Evolutionary conservation across 2,113 vertebrate species (phyloP).

Genomic region (Zosterops japonicus): DNA sequence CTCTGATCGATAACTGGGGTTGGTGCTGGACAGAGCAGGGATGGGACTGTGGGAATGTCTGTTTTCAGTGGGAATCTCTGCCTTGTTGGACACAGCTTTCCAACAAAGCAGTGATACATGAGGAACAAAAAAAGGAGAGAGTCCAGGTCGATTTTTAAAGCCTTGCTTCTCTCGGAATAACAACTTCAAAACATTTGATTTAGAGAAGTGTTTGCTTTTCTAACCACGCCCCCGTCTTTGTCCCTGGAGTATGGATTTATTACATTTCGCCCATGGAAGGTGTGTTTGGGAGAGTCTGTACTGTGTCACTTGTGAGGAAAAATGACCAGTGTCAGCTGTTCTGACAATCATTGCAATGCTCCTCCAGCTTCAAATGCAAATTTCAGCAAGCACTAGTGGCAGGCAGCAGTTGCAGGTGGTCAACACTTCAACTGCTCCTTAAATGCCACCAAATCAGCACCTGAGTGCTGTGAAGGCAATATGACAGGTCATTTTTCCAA

Average conservation of each 20-base stretch:
- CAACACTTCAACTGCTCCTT: not conserved
- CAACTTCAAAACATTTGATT: not conserved
- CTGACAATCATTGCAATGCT: not conserved
- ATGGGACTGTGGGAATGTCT: not conserved
- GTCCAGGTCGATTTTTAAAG: not conserved
- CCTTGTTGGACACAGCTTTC: fast-evolving
- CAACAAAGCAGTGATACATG: not conserved
- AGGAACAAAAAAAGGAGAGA: not conserved
- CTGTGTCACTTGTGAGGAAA: not conserved
- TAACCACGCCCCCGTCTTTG: not conserved
- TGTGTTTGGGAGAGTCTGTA: not conserved
- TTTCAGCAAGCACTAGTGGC: not conserved
- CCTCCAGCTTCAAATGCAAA: not conserved
- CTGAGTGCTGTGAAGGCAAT: not conserved
- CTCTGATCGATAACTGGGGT: not conserved
- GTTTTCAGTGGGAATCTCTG: not conserved
- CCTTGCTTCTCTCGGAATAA: not conserved
- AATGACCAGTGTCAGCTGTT: not conserved
- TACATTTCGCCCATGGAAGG: not conserved
- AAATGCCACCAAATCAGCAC: not conserved
- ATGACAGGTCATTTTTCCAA: conserved; percentile 27
- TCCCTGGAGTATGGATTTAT: not conserved
- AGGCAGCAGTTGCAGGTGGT: not conserved
- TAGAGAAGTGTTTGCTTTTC: not conserved
- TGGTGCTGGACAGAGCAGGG: not conserved